phyloP scores from a whole-genome alignment of 2,888 invertebrate genomes.

The Dolichopus griseipennis region DNA sequence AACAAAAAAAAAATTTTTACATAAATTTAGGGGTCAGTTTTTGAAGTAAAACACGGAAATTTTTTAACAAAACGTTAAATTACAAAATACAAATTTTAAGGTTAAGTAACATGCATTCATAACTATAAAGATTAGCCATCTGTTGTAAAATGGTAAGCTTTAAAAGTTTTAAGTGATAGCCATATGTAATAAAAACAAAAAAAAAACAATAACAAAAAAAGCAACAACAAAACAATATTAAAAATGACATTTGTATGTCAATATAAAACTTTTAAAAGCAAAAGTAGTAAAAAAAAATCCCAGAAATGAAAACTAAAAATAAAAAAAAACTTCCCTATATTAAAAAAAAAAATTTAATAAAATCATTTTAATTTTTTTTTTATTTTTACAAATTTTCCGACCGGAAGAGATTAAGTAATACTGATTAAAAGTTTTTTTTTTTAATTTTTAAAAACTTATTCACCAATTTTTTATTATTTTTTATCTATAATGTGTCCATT shows the following conservation, averaged over 20 bases:
- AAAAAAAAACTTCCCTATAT: conserved; percentile 2
- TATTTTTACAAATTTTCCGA: neutral
- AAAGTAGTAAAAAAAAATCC: too few relatives aligned
- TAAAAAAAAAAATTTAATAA: too few relatives aligned
- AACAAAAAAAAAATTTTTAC: too few relatives aligned
- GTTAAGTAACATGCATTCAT: neutral
- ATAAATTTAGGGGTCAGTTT: neutral
- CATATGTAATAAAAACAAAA: neutral
- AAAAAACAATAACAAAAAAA: neutral
- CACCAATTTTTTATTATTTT: neutral
- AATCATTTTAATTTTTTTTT: too few relatives aligned
- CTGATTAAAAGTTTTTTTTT: too few relatives aligned
- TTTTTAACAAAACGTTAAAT: neutral
- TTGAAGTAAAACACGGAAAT: neutral
- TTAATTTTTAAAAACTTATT: neutral
- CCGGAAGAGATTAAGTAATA: neutral
- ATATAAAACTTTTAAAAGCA: too few relatives aligned
- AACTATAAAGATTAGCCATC: neutral
- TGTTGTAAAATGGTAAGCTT: neutral
- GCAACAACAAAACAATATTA: too few relatives aligned
- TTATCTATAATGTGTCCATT: neutral
- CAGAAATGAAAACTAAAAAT: neutral
- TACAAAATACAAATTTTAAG: neutral
- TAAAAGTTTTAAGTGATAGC: neutral
- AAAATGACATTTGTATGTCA: too few relatives aligned